These are phyloP conservation scores for Pachymerium ferrugineum DNA, from an alignment of 2,888 invertebrate species.

Conservation along the genomic window DNA sequence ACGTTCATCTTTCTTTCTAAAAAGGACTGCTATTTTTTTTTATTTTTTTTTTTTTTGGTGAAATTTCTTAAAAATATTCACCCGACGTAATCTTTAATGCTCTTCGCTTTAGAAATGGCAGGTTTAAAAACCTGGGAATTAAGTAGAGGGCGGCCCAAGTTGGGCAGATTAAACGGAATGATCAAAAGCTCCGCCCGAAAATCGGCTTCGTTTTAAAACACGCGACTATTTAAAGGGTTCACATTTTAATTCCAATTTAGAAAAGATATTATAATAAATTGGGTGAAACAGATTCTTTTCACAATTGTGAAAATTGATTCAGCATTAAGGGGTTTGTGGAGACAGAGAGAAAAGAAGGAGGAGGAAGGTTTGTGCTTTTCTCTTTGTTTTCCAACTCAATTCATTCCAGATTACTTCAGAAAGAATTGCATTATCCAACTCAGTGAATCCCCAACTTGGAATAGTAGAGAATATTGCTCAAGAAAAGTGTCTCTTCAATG, in stretches of 20 bases:
- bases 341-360: too few species aligned
- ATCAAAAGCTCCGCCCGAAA: not conserved
- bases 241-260: not conserved
- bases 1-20: not conserved
- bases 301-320: not conserved
- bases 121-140: too few species aligned
- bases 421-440: conserved; percentile 8
- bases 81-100: too few species aligned
- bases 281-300: not conserved
- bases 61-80: too few species aligned
- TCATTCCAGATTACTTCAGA: conserved; percentile 3
- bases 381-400: conserved; percentile 5
- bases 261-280: not conserved
- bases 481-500: not conserved
- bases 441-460: not conserved
- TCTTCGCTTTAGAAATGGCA: too few species aligned
- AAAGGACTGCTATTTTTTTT: not conserved
- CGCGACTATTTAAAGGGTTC: not conserved
- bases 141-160: not conserved
- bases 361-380: not conserved
- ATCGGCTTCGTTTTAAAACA: not conserved
- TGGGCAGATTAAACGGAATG: not conserved
- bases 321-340: not conserved
- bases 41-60: not conserved
- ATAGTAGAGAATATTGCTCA: not conserved